These are phyloP conservation scores for Microctonus aethiopoides DNA, from an alignment of 2,888 invertebrate genomes.

Conservation along the genomic window DNA sequence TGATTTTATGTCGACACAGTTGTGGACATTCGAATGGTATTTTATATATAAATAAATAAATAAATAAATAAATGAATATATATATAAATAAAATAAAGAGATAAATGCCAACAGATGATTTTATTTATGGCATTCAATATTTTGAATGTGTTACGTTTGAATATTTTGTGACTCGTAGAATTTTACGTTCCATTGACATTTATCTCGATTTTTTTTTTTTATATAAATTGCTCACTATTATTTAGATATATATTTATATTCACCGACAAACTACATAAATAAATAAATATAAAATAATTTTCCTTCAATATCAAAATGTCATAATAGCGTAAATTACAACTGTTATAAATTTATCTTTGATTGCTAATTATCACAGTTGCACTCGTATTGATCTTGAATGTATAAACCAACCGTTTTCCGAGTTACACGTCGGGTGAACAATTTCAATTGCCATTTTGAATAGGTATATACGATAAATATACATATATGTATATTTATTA, in stretches of 20 bases:
- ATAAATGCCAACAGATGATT: conserved; percentile 3
- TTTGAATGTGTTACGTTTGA: conserved; percentile 4
- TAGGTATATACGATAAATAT: background rate
- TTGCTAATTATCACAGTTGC: conserved; percentile 51
- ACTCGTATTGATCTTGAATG: conserved; percentile 47
- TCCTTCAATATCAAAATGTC: background rate
- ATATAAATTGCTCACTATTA: too few relatives aligned
- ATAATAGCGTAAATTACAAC: conserved; percentile 47
- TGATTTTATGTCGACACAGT: background rate
- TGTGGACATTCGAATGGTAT: background rate
- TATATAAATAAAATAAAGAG: too few relatives aligned
- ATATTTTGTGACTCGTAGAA: conserved; percentile 16
- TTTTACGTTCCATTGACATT: conserved; percentile 23
- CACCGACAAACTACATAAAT: background rate
- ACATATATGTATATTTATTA: background rate
- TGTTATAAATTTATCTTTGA: conserved; percentile 52
- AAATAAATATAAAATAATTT: background rate
- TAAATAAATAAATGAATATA: too few relatives aligned
- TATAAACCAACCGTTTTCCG: conserved; percentile 35
- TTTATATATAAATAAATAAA: background rate
- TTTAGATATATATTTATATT: background rate
- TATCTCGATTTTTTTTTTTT: background rate
- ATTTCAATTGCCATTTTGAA: conserved; percentile 46
- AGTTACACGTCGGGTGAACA: conserved; percentile 44
- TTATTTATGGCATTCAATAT: conserved; percentile 24